Evolutionary conservation across 2,113 vertebrate species (phyloP).

Genomic region (Polypterus senegalus): DNA sequence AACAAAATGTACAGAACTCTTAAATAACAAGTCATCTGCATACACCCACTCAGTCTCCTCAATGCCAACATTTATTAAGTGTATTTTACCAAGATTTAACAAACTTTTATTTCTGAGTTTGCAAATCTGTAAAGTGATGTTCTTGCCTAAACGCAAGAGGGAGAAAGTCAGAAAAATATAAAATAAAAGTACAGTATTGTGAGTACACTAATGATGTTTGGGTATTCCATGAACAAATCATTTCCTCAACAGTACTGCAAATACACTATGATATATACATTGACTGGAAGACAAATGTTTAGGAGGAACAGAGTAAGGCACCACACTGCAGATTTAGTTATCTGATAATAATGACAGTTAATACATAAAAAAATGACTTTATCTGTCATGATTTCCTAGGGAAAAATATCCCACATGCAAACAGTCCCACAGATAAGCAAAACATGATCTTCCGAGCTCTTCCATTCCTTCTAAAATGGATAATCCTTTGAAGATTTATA

Average conservation of each 20-base stretch:
- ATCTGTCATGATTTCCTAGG: no score
- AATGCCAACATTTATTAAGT: slow-evolving; percentile 10
- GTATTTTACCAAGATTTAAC: background rate
- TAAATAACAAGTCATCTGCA: slow-evolving; percentile 42
- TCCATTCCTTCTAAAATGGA: no score
- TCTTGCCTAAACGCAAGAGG: background rate
- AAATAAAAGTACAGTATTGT: background rate
- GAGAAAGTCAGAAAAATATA: slow-evolving; percentile 6
- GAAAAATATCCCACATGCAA: no score
- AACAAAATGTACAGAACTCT: slow-evolving; percentile 48
- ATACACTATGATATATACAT: slow-evolving; percentile 38
- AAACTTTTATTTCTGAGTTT: background rate
- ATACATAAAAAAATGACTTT: background rate
- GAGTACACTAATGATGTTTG: no score
- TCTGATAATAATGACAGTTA: slow-evolving; percentile 48
- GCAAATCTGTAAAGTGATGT: slow-evolving; percentile 1
- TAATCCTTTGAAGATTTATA: no score
- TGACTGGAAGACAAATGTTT: slow-evolving; percentile 58
- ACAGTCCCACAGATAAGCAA: no score
- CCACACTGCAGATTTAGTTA: slow-evolving; percentile 63
- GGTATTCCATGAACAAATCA: background rate
- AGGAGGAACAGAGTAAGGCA: slow-evolving; percentile 70
- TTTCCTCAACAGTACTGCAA: background rate
- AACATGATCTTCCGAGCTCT: no score
- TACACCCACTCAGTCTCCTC: slow-evolving; percentile 28